Percentiles rank a stretch among this genome's conserved stretches.
Conservation (phyloP, 2,888 invertebrate species). For the Cryptosula pallasiana region DNA sequence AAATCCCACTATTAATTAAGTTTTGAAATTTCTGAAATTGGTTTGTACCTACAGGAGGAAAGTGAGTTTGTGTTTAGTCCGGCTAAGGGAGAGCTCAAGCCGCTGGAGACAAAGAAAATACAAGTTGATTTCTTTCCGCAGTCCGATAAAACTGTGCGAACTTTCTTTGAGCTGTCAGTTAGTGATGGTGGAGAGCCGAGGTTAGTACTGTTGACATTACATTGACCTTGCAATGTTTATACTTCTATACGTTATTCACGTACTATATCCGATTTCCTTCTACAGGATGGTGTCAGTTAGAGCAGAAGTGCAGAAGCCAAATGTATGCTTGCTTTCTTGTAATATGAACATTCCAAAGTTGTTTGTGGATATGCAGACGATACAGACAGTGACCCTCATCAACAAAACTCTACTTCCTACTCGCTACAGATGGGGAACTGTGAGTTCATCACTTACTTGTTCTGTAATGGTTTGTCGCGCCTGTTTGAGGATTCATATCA, state of each 20-base stretch:
- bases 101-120: constrained; percentile 40
- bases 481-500: no score
- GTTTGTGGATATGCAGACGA: constrained; percentile 41
- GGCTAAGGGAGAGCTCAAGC: constrained; percentile 38
- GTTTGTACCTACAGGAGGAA: constrained; percentile 24
- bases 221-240: no score
- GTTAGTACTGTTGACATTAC: no score
- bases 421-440: constrained; percentile 38
- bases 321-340: constrained; percentile 43
- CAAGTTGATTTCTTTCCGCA: constrained; percentile 38
- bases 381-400: constrained; percentile 37
- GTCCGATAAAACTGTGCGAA: constrained; percentile 33
- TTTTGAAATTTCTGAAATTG: no score
- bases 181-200: constrained; percentile 34
- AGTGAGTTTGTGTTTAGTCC: constrained; percentile 43
- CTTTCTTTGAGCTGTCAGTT: constrained; percentile 41
- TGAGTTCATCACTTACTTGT: no score
- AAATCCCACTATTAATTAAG: not conserved
- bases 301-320: constrained; percentile 47
- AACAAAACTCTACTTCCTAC: constrained; percentile 48
- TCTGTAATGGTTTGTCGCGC: no score
- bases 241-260: no score
- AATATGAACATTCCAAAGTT: constrained; percentile 40
- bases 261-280: no score
- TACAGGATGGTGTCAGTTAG: constrained; percentile 27